Conservation (phyloP, 2,797 vertebrate genomes). For the Phrynocephalus forsythii region DNA sequence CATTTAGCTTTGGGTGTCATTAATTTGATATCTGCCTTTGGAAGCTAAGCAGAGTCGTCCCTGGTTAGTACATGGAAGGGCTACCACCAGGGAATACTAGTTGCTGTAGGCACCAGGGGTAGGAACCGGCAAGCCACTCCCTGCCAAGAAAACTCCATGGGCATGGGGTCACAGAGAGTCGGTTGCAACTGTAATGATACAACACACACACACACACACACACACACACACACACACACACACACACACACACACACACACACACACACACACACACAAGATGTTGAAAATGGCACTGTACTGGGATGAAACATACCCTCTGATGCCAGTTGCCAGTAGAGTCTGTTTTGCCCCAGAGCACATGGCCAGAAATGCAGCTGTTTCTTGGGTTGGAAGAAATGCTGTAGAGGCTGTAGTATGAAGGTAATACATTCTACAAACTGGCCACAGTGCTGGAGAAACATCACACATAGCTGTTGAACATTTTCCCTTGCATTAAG, state of each 20-base stretch:
- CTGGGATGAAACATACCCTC: neutral
- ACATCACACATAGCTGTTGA: neutral
- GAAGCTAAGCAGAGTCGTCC: no score
- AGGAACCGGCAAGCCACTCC: no score
- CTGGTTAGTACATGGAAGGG: no score
- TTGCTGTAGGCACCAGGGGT: no score
- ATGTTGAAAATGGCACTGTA: neutral
- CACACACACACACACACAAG: neutral
- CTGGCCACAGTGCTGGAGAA: neutral
- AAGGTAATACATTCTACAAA: neutral
- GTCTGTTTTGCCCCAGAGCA: neutral
- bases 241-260: no score
- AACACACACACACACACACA: no score
- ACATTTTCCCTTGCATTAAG: neutral
- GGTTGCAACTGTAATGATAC: no score
- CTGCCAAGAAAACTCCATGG: no score
- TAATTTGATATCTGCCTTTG: neutral
- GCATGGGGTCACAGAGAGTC: no score
- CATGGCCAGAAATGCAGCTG: neutral
- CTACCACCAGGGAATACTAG: no score
- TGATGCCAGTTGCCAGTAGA: neutral
- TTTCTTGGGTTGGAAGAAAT: neutral
- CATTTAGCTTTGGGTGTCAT: neutral
- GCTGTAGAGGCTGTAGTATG: neutral
- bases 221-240: no score